These are phyloP conservation scores for Panthera leo DNA, from an alignment of 2,113 vertebrate species.

Conservation along the genomic window DNA sequence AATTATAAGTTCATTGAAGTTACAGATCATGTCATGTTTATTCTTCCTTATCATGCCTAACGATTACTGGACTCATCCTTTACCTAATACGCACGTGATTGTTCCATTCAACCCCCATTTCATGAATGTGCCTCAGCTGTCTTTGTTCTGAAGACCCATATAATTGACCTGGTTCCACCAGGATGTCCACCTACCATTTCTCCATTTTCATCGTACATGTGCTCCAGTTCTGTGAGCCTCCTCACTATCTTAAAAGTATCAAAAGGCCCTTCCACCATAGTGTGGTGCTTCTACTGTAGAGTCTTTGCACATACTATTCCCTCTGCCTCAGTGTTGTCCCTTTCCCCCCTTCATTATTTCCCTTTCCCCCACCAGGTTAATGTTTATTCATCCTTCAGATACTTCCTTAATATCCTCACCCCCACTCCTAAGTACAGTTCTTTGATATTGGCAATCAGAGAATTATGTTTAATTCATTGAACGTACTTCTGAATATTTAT, in stretches of 20 bases:
- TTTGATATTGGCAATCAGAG: neutral
- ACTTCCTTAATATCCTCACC: neutral
- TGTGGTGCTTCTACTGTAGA: neutral
- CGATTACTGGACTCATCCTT: neutral
- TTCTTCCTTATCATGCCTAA: neutral
- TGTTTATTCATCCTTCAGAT: neutral
- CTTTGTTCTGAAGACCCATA: neutral
- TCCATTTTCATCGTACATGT: neutral
- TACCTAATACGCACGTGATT: neutral
- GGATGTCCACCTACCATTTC: neutral
- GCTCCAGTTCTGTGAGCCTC: neutral
- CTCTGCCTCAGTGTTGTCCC: neutral
- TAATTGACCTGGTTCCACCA: neutral
- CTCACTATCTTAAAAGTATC: neutral
- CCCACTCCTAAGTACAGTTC: neutral
- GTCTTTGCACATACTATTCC: neutral
- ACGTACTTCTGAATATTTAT: neutral
- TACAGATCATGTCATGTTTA: neutral
- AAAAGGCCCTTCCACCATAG: neutral
- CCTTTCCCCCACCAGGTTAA: neutral
- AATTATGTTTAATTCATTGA: neutral
- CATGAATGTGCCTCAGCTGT: neutral
- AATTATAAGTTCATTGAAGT: neutral
- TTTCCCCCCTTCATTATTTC: neutral
- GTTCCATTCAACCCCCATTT: neutral